Conservation (phyloP, 2,888 invertebrate genomes). For the Ptilodon capucinus region DNA sequence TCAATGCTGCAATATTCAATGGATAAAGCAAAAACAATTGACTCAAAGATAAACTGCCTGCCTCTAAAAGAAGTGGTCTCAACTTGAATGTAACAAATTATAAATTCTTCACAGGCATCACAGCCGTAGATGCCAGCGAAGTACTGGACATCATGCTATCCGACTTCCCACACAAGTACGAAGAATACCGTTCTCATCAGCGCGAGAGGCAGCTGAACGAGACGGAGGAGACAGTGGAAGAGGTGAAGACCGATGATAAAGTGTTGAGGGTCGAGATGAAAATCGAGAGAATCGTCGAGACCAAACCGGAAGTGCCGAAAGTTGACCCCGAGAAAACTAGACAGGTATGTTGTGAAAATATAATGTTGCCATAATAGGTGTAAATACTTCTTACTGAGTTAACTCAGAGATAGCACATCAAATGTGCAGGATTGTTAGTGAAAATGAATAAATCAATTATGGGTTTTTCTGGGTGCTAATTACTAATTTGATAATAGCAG, state of each 20-base stretch:
- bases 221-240: constrained; percentile 29
- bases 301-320: constrained; percentile 64
- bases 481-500: too few species aligned
- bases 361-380: background rate
- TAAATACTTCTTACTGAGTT: background rate
- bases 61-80: too few species aligned
- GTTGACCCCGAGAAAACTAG: constrained; percentile 69
- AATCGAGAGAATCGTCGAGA: constrained; percentile 47
- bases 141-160: constrained; percentile 97
- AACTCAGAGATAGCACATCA: too few species aligned
- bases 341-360: constrained; percentile 51
- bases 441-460: too few species aligned
- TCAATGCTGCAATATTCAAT: too few species aligned
- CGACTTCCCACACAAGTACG: constrained; percentile 97
- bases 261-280: constrained; percentile 55
- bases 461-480: too few species aligned
- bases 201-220: constrained; percentile 73
- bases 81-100: too few species aligned
- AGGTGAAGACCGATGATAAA: constrained; percentile 50
- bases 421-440: too few species aligned
- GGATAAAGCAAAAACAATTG: too few species aligned
- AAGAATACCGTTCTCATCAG: constrained; percentile 91
- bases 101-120: constrained; percentile 87
- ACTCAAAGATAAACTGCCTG: too few species aligned
- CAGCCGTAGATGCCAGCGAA: constrained; percentile 95